Evolutionary conservation across 2,797 vertebrate species (phyloP).

Genomic region (Leptodactylus fallax): DNA sequence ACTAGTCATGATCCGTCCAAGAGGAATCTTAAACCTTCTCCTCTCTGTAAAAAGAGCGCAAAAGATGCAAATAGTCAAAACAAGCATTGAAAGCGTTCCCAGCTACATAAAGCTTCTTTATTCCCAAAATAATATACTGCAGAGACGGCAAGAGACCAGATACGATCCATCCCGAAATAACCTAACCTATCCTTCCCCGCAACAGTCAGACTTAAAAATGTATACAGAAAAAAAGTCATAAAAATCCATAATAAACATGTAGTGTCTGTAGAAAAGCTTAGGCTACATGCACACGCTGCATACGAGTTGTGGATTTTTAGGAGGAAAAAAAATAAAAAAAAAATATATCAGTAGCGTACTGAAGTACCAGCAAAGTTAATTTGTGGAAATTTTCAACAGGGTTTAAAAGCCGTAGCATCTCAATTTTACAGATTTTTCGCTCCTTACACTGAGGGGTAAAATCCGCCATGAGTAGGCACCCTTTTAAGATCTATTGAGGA

Average conservation of each 20-base stretch:
- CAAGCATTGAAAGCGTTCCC: neutral
- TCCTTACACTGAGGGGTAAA: too few species aligned
- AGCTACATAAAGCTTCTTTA: constrained; percentile 12
- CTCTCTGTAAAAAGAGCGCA: neutral
- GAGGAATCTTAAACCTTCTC: neutral
- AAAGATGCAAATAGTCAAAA: neutral
- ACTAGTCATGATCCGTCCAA: neutral
- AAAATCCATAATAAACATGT: constrained; percentile 16
- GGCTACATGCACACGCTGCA: too few species aligned
- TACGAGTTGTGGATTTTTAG: too few species aligned
- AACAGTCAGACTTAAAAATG: neutral
- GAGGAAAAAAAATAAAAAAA: too few species aligned
- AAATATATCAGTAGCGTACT: too few species aligned
- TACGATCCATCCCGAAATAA: neutral
- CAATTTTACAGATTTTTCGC: too few species aligned
- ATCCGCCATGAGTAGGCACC: too few species aligned
- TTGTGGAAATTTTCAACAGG: too few species aligned
- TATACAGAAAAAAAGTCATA: neutral
- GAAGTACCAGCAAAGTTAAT: too few species aligned
- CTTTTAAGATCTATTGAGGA: neutral
- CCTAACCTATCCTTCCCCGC: neutral
- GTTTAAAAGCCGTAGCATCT: too few species aligned
- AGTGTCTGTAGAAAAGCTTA: too few species aligned
- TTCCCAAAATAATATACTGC: neutral
- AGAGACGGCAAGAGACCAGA: neutral